phyloP scores from a whole-genome alignment of 1,140 invertebrate species.

The Pemphigus obesinymphae region DNA sequence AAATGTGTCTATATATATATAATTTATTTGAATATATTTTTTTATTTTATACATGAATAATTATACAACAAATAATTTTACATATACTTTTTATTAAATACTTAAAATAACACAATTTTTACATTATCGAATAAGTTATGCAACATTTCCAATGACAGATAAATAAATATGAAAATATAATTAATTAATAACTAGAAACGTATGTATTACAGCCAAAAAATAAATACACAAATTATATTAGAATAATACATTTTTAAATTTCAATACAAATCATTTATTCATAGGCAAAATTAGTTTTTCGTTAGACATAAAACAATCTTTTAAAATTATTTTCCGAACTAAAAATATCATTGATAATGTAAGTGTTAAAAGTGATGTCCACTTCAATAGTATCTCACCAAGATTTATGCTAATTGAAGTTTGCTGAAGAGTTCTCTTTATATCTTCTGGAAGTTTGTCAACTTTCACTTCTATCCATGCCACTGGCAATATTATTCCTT shows the following conservation, averaged over 20 bases:
- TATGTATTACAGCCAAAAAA: not conserved
- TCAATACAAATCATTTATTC: not conserved
- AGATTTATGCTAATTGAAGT: conserved; percentile 18
- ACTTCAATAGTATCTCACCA: conserved; percentile 17
- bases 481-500: conserved; percentile 14
- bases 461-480: conserved; percentile 35
- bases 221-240: not conserved
- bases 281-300: conserved; percentile 30
- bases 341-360: conserved; percentile 31
- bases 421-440: conserved; percentile 19
- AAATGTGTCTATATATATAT: too few species aligned
- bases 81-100: too few species aligned
- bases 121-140: not conserved
- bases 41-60: too few species aligned
- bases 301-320: conserved; percentile 34
- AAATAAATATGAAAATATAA: not conserved
- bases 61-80: too few species aligned
- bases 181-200: not conserved
- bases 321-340: conserved; percentile 28
- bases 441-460: conserved; percentile 27
- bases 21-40: too few species aligned
- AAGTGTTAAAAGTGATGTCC: conserved; percentile 22
- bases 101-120: not conserved
- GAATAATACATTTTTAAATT: not conserved
- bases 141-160: not conserved